Base-by-base conservation (phyloP, 2,888 invertebrate genomes). In the Shargacucullia verbasci region DNA sequence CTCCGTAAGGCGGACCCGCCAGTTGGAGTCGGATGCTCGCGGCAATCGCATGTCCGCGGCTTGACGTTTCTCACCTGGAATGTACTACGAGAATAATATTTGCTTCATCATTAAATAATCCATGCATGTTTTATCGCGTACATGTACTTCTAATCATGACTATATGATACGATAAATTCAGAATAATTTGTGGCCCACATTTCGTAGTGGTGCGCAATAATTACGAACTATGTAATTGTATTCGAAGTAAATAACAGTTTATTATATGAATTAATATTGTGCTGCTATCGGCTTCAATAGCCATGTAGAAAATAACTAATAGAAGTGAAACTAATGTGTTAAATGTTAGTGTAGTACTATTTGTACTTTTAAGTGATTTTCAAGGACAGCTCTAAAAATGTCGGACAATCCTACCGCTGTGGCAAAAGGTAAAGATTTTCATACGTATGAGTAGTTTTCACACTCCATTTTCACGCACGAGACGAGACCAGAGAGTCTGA, bases 401-500 rank as follows among this genome's bases (percentile, higher is more conserved):
- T 87, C 90, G 48, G 81, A 81, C 59, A 83, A 86, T 68, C 87
- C 88, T 41, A 80, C 88, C 14, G 79, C 89, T 62, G 85, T 88
- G 39, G 77, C 85, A 49, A 84, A 87, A 87, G 89, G 89, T 89
- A 89, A 84, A 67, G 65, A 52, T 54, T 66, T 52, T 61, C 12
- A 44, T 40, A 33, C n/a, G 33, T 59, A 50, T 35, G 1, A 49
- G 15, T 64, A 34, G 44, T 47, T 25, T 6, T 41, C 0, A n/a
- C 58, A 58, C 48, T 11, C 1, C 25, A 43, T 67, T 63, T 47
- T 11, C 43, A 37, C 35, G 37, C 35, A 39, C 33, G 58, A 53
- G 46, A 44, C 39, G 27, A n/a, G n/a, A n/a, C n/a, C n/a, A n/a
- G n/a, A 20, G 4, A 20, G 20, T 20, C 20, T 20, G 2, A 20